Conservation (phyloP, 2,888 invertebrate species). For the Chloromyia formosa region DNA sequence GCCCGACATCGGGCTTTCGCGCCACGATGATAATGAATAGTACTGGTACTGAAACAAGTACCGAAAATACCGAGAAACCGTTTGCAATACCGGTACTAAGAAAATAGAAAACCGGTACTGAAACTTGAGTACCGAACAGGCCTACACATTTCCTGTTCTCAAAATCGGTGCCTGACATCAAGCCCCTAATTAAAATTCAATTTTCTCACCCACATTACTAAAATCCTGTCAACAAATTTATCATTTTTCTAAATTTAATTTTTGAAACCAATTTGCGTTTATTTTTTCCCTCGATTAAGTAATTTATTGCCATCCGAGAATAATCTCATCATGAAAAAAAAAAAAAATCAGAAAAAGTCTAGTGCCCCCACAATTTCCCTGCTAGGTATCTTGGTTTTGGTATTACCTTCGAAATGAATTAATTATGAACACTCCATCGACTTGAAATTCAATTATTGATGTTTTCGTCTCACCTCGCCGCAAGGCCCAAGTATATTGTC, state of each 20-base stretch:
- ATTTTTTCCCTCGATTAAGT: background rate
- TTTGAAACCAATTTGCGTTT: too few species aligned
- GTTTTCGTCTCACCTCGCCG: background rate
- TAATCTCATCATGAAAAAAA: background rate
- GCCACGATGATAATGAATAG: too few species aligned
- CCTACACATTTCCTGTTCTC: too few species aligned
- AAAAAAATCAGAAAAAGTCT: background rate
- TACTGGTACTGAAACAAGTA: too few species aligned
- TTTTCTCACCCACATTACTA: too few species aligned
- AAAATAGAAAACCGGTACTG: too few species aligned
- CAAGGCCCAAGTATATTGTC: background rate
- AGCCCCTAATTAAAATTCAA: too few species aligned
- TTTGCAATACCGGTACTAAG: too few species aligned
- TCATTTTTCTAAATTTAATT: background rate
- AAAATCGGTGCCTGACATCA: too few species aligned
- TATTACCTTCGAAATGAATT: conserved; percentile 25
- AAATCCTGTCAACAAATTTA: background rate
- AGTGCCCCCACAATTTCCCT: background rate
- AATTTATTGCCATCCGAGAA: background rate
- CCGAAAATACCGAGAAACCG: too few species aligned
- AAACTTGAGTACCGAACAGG: too few species aligned
- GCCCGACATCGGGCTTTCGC: too few species aligned
- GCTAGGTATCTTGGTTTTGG: background rate
- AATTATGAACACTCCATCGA: conserved; percentile 34
- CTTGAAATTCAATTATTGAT: conserved; percentile 28